Evolutionary conservation across 2,113 vertebrate genomes (phyloP), one percentile per base, ranked within the genome.

Genomic region (Scomber colias): DNA sequence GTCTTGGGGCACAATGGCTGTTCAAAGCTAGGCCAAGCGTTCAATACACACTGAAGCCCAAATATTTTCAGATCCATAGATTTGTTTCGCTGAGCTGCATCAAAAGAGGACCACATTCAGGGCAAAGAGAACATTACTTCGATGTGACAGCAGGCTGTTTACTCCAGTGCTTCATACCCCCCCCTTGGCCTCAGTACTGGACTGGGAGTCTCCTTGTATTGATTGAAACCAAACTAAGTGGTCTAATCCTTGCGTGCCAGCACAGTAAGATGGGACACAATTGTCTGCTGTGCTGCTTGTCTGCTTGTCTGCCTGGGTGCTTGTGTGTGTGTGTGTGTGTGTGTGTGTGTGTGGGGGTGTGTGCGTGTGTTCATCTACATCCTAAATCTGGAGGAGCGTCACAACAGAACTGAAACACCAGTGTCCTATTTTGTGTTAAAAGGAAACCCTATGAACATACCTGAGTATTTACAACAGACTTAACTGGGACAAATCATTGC

Each of bases 91-190:
- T 79, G 70, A 84, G 63, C 83, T 92, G 86, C 63, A 82, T 86
- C 83, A 91, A 89, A 92, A 92, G 48, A 74, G 13, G 64, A 35
- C 70, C 81, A 77, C 82, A 92, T 83, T 86, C 73, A 74, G 56
- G 80, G 61, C 86, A 53, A 73, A 90, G 90, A 85, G 60, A 55
- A 89, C 87, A 79, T 95, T 94, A 91, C 79, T 93, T 94, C 88
- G 78, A 86, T 75, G 79, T 94, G 90, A 94, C 85, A 92, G 75
- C 81, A 85, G 91, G 84, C 68, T 92, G 81, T 92, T 95, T 91
- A 92, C 82, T 82, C 93, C 87, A 92, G 74, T 85, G 88, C 71
- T 69, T 89, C 87, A 82, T 80, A 83, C 88, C 89, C 83, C 24
- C 78, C 78, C 84, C 54, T 55, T 67, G 88, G 91, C 84, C 73